Percentiles rank a stretch among this genome's conserved stretches.
These are phyloP conservation scores for Ploceus nigricollis DNA, from an alignment of 2,113 vertebrate genomes.

Conservation along the genomic window DNA sequence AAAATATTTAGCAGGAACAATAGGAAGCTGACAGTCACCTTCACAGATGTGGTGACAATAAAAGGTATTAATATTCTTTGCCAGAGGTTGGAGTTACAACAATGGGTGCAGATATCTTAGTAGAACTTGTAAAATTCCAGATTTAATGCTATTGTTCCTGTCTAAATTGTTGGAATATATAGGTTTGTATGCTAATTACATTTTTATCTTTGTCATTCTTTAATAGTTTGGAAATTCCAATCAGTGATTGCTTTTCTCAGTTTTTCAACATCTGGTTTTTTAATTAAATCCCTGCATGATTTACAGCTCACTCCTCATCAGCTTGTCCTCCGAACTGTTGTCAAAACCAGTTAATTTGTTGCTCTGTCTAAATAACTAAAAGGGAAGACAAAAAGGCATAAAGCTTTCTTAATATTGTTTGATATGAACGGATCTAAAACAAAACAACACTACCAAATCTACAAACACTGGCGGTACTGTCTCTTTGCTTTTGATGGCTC, in stretches of 20 bases:
- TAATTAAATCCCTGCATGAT: slow-evolving; percentile 42
- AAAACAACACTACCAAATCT: neutral
- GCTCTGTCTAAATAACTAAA: slow-evolving; percentile 28
- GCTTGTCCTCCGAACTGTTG: slow-evolving; percentile 16
- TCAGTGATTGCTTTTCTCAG: neutral
- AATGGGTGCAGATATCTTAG: neutral
- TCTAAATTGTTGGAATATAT: neutral
- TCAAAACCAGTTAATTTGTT: slow-evolving; percentile 39
- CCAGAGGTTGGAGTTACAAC: neutral
- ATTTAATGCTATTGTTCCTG: neutral
- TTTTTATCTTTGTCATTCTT: neutral
- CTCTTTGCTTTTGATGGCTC: neutral
- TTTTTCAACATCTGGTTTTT: slow-evolving; percentile 24
- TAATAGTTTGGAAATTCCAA: neutral
- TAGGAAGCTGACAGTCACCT: neutral
- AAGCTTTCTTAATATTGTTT: slow-evolving; percentile 32
- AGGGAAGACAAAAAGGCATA: neutral
- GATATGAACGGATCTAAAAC: neutral
- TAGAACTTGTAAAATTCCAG: neutral
- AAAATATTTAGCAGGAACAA: neutral
- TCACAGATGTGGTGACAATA: neutral
- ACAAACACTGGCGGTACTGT: neutral
- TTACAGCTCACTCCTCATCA: slow-evolving; percentile 37
- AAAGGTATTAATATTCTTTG: neutral
- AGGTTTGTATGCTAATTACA: neutral